Conservation (phyloP, 2,888 invertebrate species). For the Polylopha cassiicola region DNA sequence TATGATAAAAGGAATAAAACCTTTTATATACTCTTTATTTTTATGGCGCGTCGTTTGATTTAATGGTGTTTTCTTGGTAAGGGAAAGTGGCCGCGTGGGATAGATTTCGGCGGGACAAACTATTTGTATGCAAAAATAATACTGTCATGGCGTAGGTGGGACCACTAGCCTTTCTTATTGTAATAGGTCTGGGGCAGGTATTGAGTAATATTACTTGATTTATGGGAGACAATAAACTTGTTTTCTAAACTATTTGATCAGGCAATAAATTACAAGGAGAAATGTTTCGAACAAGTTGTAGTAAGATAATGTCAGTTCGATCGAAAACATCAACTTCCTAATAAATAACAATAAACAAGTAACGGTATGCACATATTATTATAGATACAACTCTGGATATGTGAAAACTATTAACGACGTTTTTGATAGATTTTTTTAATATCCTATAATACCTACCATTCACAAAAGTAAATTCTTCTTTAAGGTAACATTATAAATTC, state of each 20-base stretch:
- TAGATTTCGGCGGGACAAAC: constrained; percentile 10
- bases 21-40: constrained; percentile 7
- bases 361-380: too few species aligned
- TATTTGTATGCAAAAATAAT: constrained; percentile 21
- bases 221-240: constrained; percentile 7
- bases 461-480: too few species aligned
- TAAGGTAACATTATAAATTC: too few species aligned
- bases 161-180: constrained; percentile 9
- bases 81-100: constrained; percentile 20
- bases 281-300: too few species aligned
- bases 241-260: constrained; percentile 6
- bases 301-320: too few species aligned
- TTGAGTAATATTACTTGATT: constrained; percentile 12
- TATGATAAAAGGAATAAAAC: constrained; percentile 8
- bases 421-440: too few species aligned
- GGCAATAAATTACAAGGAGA: too few species aligned
- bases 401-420: too few species aligned
- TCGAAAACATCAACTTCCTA: too few species aligned
- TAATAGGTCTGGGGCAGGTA: constrained; percentile 14
- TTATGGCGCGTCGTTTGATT: constrained; percentile 14
- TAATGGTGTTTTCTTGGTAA: constrained; percentile 16
- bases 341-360: too few species aligned
- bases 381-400: too few species aligned
- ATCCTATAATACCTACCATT: too few species aligned
- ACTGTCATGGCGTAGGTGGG: constrained; percentile 7